Percentiles rank a stretch among this genome's conserved stretches.
These are phyloP conservation scores for Malurus cyaneus DNA, from an alignment of 2,113 vertebrate species.

Conservation along the genomic window DNA sequence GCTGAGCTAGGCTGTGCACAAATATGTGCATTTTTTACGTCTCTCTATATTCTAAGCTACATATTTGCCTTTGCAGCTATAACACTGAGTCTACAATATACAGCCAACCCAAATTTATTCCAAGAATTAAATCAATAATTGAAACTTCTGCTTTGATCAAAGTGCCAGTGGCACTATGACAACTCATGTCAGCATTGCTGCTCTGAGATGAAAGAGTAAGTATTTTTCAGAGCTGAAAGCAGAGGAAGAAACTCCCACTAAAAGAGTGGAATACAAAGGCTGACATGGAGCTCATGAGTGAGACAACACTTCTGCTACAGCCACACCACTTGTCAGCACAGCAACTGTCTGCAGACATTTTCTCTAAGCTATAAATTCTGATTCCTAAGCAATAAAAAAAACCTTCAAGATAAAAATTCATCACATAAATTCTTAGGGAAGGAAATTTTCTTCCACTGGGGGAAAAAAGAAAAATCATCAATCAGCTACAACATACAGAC, in stretches of 20 bases:
- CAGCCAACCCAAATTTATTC: not conserved
- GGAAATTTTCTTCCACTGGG: not conserved
- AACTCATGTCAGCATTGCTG: not conserved
- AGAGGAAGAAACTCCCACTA: not conserved
- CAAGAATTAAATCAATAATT: slow-evolving; percentile 17
- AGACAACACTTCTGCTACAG: not conserved
- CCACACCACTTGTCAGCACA: not conserved
- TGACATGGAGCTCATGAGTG: accelerated
- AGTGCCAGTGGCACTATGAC: not conserved
- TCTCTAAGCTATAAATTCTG: not conserved
- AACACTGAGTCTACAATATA: not conserved
- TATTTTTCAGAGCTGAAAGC: not conserved
- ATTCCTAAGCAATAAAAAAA: slow-evolving; percentile 15
- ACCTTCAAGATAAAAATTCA: not conserved
- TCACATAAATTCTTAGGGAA: not conserved
- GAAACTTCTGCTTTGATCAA: slow-evolving; percentile 41
- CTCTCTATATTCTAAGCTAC: not conserved
- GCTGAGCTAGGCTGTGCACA: not conserved
- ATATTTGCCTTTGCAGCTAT: not conserved
- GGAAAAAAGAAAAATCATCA: not conserved
- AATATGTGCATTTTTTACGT: not conserved
- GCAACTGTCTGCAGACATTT: not conserved
- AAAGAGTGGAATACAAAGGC: slow-evolving; percentile 29
- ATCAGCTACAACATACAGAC: not conserved
- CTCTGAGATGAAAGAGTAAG: slow-evolving; percentile 13